Conservation (phyloP, 2,888 invertebrate species). For the Gibbula magus region DNA sequence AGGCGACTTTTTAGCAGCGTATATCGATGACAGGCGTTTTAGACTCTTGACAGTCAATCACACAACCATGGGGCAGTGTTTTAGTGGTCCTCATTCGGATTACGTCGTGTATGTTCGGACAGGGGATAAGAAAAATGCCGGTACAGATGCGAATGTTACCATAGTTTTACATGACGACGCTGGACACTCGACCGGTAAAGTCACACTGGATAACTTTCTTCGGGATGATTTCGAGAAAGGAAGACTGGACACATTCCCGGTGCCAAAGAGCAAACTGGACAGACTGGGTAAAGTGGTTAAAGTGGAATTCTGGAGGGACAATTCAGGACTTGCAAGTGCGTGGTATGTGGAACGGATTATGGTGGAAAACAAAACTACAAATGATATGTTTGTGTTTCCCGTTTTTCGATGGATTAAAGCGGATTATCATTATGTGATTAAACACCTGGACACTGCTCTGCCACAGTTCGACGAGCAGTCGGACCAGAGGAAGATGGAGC, state of each 20-base stretch:
- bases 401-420: slow-evolving; percentile 75
- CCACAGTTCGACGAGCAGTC: slow-evolving; percentile 74
- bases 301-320: slow-evolving; percentile 73
- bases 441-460: slow-evolving; percentile 74
- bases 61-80: slow-evolving; percentile 35
- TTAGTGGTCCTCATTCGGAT: slow-evolving; percentile 37
- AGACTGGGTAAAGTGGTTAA: slow-evolving; percentile 53
- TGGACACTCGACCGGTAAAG: slow-evolving; percentile 66
- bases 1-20: not conserved
- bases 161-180: slow-evolving; percentile 73
- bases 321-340: slow-evolving; percentile 68
- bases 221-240: slow-evolving; percentile 70
- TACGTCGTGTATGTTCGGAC: slow-evolving; percentile 75
- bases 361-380: slow-evolving; percentile 64
- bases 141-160: slow-evolving; percentile 75
- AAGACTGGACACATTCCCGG: slow-evolving; percentile 56
- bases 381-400: slow-evolving; percentile 71
- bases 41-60: not conserved
- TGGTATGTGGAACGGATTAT: slow-evolving; percentile 74
- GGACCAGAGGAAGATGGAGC: slow-evolving; percentile 72
- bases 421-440: slow-evolving; percentile 70
- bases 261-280: slow-evolving; percentile 41
- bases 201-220: slow-evolving; percentile 72
- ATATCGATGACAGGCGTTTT: not conserved
- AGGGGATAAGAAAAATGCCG: slow-evolving; percentile 75